Evolutionary conservation across 2,888 invertebrate species (phyloP).

Genomic region (Spialia ferax): DNA sequence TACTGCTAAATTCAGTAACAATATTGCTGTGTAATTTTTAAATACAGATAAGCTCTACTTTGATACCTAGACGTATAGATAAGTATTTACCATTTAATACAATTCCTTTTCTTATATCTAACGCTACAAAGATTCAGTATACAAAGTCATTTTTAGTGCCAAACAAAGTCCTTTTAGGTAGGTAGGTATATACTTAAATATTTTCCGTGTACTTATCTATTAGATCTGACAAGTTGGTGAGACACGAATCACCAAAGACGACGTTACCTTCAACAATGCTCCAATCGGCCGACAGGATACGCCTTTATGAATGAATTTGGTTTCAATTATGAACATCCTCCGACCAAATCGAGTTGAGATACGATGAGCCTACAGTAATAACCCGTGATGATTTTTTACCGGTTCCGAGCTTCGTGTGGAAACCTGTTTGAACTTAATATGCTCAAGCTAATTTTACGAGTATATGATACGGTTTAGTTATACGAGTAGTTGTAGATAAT

Average conservation of each 20-base stretch:
- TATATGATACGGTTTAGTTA: conserved; percentile 45
- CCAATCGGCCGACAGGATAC: conserved; percentile 32
- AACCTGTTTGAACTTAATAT: conserved; percentile 79
- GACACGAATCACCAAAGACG: conserved; percentile 7
- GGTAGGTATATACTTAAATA: no score
- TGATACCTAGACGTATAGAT: no score
- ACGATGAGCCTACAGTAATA: conserved; percentile 77
- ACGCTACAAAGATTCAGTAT: background rate
- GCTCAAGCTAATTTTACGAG: conserved; percentile 60
- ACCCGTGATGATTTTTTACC: conserved; percentile 81
- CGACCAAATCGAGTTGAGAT: conserved; percentile 65
- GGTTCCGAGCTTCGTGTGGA: conserved; percentile 74
- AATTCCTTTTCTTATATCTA: background rate
- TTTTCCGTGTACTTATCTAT: background rate
- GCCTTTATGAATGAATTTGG: conserved; percentile 42
- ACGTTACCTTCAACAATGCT: conserved; percentile 30
- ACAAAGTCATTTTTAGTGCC: background rate
- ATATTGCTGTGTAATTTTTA: no score
- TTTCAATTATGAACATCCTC: conserved; percentile 61
- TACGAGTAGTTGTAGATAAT: no score
- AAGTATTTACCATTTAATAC: no score
- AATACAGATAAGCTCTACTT: no score
- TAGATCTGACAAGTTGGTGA: conserved; percentile 8
- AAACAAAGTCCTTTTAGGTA: background rate
- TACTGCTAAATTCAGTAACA: no score